phyloP scores from a whole-genome alignment of 2,113 vertebrate species.

The Epinephelus moara region DNA sequence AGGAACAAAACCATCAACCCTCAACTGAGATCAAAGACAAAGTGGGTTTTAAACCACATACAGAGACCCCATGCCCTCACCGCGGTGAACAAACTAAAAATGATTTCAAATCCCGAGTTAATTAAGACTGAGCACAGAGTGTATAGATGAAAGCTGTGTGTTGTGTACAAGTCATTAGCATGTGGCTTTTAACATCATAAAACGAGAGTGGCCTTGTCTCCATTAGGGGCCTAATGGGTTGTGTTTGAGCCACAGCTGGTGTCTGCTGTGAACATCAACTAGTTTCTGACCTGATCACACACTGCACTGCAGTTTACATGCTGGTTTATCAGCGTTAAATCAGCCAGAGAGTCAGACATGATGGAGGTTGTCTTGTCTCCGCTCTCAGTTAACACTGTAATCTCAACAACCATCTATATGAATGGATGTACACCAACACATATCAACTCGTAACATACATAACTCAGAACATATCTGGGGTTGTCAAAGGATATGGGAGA shows the following conservation, averaged over 20 bases:
- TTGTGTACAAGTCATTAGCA: conserved; percentile 66
- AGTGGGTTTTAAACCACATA: conserved; percentile 14
- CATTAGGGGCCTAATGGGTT: conserved; percentile 72
- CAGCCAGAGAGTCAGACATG: not conserved
- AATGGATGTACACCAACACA: conserved; percentile 10
- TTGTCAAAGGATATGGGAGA: conserved; percentile 9
- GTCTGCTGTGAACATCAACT: conserved; percentile 59
- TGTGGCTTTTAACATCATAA: conserved; percentile 57
- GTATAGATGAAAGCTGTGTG: conserved; percentile 64
- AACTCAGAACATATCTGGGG: conserved; percentile 28
- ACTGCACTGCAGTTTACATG: conserved; percentile 37
- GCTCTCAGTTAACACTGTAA: not conserved
- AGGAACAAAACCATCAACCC: conserved; percentile 23
- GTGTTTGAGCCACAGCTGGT: conserved; percentile 72
- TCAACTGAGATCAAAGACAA: conserved; percentile 50
- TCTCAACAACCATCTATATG: conserved; percentile 18
- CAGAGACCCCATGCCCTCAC: not conserved
- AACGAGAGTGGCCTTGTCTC: conserved; percentile 55
- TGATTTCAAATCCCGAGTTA: conserved; percentile 47
- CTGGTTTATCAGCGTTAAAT: conserved; percentile 50
- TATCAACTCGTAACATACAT: conserved; percentile 31
- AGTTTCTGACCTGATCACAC: conserved; percentile 54
- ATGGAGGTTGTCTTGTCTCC: not conserved
- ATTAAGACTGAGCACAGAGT: conserved; percentile 53
- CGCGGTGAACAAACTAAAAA: conserved; percentile 37